Evolutionary conservation across 64 coral and sea anemone species (phyloP).

Genomic region (Montipora capricornis): DNA sequence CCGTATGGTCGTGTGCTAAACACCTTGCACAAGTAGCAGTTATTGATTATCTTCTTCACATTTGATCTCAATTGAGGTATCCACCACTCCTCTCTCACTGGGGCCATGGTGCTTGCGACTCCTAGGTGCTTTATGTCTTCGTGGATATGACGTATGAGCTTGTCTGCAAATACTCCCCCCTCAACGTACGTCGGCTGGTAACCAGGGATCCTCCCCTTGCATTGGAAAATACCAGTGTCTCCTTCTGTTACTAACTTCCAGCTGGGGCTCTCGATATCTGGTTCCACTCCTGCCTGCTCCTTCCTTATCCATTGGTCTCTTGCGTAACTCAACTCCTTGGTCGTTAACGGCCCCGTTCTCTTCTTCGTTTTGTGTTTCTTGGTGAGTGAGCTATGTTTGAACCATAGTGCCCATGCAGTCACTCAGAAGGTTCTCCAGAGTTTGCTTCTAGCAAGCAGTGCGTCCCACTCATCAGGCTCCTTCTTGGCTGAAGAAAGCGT

Average conservation of each 20-base stretch:
- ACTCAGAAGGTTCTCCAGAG: constrained; percentile 46
- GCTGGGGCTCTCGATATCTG: constrained; percentile 19
- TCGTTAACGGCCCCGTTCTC: constrained; percentile 1
- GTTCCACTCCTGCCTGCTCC: constrained; percentile 1
- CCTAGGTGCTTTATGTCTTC: constrained; percentile 62
- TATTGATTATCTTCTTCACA: constrained; percentile 74
- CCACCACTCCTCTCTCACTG: constrained; percentile 77
- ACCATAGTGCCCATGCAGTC: constrained; percentile 42
- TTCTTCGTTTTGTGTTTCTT: constrained; percentile 3
- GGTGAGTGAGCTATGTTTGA: background rate
- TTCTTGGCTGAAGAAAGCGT: background rate
- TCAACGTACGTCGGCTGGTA: constrained; percentile 56
- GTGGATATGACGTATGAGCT: constrained; percentile 70
- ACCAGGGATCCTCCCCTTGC: constrained; percentile 49
- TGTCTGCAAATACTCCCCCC: constrained; percentile 35
- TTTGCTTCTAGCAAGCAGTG: background rate
- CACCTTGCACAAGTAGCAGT: constrained; percentile 58
- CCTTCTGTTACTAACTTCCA: constrained; percentile 53
- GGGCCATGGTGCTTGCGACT: constrained; percentile 75
- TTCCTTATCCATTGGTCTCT: constrained; percentile 33
- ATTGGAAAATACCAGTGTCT: constrained; percentile 25
- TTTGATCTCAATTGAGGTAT: constrained; percentile 70
- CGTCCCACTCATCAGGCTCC: constrained; percentile 60
- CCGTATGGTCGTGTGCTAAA: constrained; percentile 59
- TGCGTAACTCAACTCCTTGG: constrained; percentile 25